These are phyloP conservation scores for Hybos culiciformis DNA, from an alignment of 2,888 invertebrate species.

Conservation along the genomic window DNA sequence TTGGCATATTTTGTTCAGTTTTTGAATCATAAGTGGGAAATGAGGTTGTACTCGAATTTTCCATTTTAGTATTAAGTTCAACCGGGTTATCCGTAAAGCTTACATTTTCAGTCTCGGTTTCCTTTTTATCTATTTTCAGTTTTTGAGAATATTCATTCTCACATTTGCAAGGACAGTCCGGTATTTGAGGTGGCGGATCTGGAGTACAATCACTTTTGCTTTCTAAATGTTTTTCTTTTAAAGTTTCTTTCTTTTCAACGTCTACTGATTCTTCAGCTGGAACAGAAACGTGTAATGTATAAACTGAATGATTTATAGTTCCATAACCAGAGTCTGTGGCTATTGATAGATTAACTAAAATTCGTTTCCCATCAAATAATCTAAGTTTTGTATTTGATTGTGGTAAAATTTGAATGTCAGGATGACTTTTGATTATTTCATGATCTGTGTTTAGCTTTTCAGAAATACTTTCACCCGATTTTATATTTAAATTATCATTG, in stretches of 20 bases:
- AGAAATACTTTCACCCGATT: constrained; percentile 15
- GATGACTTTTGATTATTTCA: background rate
- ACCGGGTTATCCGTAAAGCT: background rate
- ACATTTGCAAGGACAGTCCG: constrained; percentile 26
- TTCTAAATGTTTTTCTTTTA: too few relatives aligned
- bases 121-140: background rate
- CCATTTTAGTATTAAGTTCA: background rate
- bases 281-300: constrained; percentile 67
- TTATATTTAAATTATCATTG: background rate
- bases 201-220: constrained; percentile 21
- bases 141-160: background rate
- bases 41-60: background rate
- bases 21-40: background rate
- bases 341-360: constrained; percentile 71
- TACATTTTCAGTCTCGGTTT: background rate
- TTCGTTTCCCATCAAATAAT: constrained; percentile 40
- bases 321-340: constrained; percentile 49
- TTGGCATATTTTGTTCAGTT: background rate
- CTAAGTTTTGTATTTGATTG: constrained; percentile 12
- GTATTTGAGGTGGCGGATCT: constrained; percentile 33
- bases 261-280: constrained; percentile 39
- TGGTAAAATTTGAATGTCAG: constrained; percentile 17
- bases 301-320: constrained; percentile 48
- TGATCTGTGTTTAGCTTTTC: constrained; percentile 20
- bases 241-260: background rate